Percentiles rank a stretch among this genome's conserved stretches.
Conservation (phyloP, 2,113 vertebrate species). For the Otolemur garnettii region DNA sequence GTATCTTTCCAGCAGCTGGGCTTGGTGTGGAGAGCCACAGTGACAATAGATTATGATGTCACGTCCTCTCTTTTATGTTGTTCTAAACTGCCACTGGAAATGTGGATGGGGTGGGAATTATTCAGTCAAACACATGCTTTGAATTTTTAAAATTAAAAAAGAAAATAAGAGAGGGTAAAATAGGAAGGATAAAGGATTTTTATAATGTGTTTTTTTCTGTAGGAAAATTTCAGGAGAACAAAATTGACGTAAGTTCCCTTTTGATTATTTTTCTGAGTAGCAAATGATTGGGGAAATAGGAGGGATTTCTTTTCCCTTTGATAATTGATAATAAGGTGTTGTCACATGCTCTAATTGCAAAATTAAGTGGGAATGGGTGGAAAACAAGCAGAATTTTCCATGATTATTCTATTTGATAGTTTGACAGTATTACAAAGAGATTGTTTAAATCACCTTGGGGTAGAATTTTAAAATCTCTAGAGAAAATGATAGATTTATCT, state of each 20-base stretch:
- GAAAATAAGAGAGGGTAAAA: not conserved
- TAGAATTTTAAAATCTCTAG: constrained; percentile 25
- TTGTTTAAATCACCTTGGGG: constrained; percentile 40
- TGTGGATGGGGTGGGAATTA: not conserved
- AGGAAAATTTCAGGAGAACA: constrained; percentile 38
- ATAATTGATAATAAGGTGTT: not conserved
- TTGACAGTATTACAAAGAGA: constrained; percentile 41
- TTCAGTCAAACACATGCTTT: constrained; percentile 21
- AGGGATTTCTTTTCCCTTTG: constrained; percentile 26
- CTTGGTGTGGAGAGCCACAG: not conserved
- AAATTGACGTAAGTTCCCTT: not conserved
- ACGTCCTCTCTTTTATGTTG: not conserved
- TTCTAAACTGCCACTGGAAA: constrained; percentile 30
- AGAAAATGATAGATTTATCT: constrained; percentile 52
- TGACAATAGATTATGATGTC: not conserved
- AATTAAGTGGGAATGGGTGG: not conserved
- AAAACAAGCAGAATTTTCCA: constrained; percentile 4
- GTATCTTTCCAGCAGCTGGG: constrained; percentile 60
- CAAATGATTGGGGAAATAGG: constrained; percentile 12
- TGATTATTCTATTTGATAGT: constrained; percentile 51
- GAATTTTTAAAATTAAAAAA: constrained; percentile 41
- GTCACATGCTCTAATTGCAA: not conserved
- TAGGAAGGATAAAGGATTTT: constrained; percentile 26
- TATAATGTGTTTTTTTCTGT: not conserved
- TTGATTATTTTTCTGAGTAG: constrained; percentile 64